Conservation (phyloP, 2,113 vertebrate species). For the Hippopotamus amphibius region DNA sequence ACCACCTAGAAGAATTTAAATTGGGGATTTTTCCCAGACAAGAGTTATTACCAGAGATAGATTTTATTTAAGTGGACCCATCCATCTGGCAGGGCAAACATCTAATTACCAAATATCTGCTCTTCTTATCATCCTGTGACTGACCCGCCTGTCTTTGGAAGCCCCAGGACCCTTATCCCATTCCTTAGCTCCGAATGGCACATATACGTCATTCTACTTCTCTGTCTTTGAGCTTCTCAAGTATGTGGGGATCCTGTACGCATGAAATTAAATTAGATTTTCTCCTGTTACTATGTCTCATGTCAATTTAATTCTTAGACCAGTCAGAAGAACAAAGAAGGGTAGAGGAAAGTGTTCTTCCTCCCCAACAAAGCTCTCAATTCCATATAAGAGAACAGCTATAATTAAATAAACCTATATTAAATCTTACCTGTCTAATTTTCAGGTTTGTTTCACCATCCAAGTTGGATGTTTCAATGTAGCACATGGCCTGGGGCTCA, state of each 20-base stretch:
- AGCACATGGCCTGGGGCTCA: conserved; percentile 99
- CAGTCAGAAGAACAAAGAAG: background rate
- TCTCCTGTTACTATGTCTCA: background rate
- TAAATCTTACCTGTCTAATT: conserved; percentile 95
- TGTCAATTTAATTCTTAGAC: background rate
- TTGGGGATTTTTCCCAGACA: background rate
- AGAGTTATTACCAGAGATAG: background rate
- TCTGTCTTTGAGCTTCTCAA: background rate
- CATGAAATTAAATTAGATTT: background rate
- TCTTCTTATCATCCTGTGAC: background rate
- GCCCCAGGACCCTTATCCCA: background rate
- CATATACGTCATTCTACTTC: too few species aligned
- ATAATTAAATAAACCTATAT: background rate
- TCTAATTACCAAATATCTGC: background rate
- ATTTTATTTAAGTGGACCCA: background rate
- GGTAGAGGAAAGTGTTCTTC: background rate
- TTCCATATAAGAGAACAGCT: background rate
- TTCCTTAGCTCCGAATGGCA: background rate
- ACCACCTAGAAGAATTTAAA: background rate
- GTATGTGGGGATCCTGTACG: background rate
- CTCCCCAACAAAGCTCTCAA: background rate
- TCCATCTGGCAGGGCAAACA: background rate
- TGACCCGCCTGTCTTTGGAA: background rate
- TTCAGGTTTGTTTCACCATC: conserved; percentile 99
- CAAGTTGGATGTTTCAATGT: conserved; percentile 99